Evolutionary conservation across 2,888 invertebrate species (phyloP), one percentile per base, ranked within the genome.

Genomic region (Yponomeuta evonymella): DNA sequence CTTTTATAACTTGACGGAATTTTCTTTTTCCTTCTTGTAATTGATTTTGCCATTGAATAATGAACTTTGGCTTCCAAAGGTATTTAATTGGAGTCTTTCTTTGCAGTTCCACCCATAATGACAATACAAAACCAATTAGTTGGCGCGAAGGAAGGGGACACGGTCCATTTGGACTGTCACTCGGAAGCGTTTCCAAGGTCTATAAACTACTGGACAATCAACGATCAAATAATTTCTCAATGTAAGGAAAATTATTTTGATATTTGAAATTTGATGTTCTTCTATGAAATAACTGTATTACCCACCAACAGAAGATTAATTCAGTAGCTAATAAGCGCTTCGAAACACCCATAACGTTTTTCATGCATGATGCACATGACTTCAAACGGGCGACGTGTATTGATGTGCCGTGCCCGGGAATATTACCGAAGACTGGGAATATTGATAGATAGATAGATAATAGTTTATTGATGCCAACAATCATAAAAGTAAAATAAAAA

Each of bases 181-280:
- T 95, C 95, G 29, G 96, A 96, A 86, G 96, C 96, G 33, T 95
- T 93, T 81, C 96, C 96, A 48, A 95, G 94, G 83, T 95, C 96
- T 73, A 95, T 96, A 79, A 96, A 95, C 88, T 96, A 96, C 85
- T 96, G 96, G 96, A 95, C 95, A 70, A 93, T 94, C 82, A 94
- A 94, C 80, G 94, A 95, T 75, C 94, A 95, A 84, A 95, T 95
- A 76, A 94, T 95, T 85, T 94, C 95, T 77, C 94, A 95, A 81
- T 94, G 95, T 95, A 79, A 88, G 91, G 86, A 51, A 9, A 66
- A 36, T 29, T 23, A 64, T 15, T 3, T 58, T 15, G 1, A 4
- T 4, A 29, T 64, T 64, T 2, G 29, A 10, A 5, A 0, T 64
- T 29, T 11, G 5, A 58, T 15, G 11, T 15, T 51, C 0, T 58